Percentiles rank a stretch among this genome's conserved stretches.
phyloP scores from a whole-genome alignment of 1,140 invertebrate genomes.

The Temnothorax curvispinosus region DNA sequence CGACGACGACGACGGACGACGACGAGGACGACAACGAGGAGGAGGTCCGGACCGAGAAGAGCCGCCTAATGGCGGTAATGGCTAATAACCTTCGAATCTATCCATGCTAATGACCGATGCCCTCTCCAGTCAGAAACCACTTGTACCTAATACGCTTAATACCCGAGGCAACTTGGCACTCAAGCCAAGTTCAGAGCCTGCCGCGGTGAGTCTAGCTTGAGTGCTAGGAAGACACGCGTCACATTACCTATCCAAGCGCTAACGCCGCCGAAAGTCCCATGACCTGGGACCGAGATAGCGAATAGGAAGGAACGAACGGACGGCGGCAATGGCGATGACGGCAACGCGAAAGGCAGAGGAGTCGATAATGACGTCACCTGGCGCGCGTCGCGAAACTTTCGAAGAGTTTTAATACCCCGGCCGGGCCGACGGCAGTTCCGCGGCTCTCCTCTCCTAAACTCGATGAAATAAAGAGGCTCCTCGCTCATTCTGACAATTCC shows the following conservation, averaged over 20 bases:
- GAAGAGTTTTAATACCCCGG: slow-evolving; percentile 76
- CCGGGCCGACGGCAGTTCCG: slow-evolving; percentile 63
- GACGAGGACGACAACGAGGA: slow-evolving; percentile 51
- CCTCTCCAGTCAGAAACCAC: slow-evolving; percentile 76
- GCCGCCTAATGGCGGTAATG: slow-evolving; percentile 80
- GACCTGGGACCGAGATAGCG: slow-evolving; percentile 30
- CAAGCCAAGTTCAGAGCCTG: slow-evolving; percentile 74
- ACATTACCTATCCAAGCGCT: slow-evolving; percentile 76
- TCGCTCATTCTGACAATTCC: slow-evolving; percentile 66
- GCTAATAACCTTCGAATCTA: slow-evolving; percentile 84
- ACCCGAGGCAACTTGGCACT: slow-evolving; percentile 80
- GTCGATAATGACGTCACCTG: slow-evolving; percentile 79
- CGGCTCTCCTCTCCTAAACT: slow-evolving; percentile 57
- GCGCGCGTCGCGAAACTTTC: slow-evolving; percentile 76
- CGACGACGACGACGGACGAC: slow-evolving; percentile 13
- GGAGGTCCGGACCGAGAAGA: slow-evolving; percentile 70
- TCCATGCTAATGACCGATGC: slow-evolving; percentile 83
- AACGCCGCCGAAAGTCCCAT: slow-evolving; percentile 65
- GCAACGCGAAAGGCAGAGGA: slow-evolving; percentile 52
- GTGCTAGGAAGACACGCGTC: slow-evolving; percentile 76
- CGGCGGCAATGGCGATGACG: slow-evolving; percentile 34
- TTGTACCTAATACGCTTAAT: slow-evolving; percentile 81
- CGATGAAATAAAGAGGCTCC: slow-evolving; percentile 70
- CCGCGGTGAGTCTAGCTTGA: slow-evolving; percentile 66
- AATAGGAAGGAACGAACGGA: slow-evolving; percentile 30